Percentiles rank a stretch among this genome's conserved stretches.
phyloP scores from a whole-genome alignment of 2,113 vertebrate genomes.

The Stictonetta naevosa region DNA sequence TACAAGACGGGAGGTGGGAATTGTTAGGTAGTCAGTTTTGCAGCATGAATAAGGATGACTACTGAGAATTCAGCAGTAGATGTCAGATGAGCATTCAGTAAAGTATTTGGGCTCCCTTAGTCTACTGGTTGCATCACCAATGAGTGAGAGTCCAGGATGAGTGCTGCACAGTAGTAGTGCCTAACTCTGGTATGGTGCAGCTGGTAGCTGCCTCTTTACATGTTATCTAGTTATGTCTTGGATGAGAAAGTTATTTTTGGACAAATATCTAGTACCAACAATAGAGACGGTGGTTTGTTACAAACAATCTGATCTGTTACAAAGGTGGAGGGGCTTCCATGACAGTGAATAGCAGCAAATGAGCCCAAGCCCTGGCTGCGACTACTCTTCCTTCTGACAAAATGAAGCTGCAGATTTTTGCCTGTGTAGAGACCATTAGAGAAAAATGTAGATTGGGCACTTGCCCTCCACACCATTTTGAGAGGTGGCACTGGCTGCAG shows the following conservation, averaged over 20 bases:
- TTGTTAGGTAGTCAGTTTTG: not conserved
- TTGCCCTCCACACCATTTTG: not conserved
- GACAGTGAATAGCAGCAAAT: not conserved
- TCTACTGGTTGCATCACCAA: not conserved
- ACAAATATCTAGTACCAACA: not conserved
- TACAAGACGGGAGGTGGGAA: not conserved
- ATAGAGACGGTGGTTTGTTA: not conserved
- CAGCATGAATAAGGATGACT: not conserved
- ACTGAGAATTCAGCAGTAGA: not conserved
- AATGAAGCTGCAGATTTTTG: not conserved
- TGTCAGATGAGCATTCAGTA: not conserved
- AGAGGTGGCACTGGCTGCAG: not conserved
- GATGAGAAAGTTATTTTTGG: not conserved
- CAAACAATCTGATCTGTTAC: not conserved
- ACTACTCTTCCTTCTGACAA: not conserved
- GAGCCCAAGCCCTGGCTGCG: not conserved
- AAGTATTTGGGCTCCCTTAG: not conserved
- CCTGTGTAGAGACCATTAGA: not conserved
- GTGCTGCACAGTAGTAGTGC: not conserved
- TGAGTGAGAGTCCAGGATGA: not conserved
- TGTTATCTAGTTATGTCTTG: not conserved
- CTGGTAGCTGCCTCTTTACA: not conserved
- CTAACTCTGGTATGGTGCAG: not conserved
- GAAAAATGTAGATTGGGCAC: not conserved
- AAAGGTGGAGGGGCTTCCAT: not conserved